phyloP scores from a whole-genome alignment of 2,797 vertebrate species.

The Sibirionetta formosa region DNA sequence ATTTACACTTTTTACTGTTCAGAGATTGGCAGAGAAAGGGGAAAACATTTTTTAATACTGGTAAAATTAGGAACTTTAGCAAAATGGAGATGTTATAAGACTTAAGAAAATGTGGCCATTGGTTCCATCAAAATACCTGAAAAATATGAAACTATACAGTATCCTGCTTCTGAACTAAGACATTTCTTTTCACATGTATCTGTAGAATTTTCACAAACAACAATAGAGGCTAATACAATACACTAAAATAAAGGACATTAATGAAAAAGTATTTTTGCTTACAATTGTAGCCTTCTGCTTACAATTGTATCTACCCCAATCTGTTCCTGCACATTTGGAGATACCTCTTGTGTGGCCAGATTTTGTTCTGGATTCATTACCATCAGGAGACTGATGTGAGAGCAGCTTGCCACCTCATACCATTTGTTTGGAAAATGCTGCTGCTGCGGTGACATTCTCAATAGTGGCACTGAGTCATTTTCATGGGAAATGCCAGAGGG shows the following conservation, averaged over 20 bases:
- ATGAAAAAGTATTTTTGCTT: neutral
- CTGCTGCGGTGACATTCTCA: fast-evolving
- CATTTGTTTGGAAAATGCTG: neutral
- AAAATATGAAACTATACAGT: neutral
- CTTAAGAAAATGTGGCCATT: neutral
- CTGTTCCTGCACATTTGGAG: neutral
- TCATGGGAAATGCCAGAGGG: neutral
- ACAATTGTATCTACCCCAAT: neutral
- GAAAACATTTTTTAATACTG: neutral
- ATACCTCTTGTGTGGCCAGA: neutral
- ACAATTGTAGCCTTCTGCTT: neutral
- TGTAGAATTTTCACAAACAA: neutral
- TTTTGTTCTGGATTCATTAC: neutral
- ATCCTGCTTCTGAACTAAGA: neutral
- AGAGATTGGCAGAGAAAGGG: neutral
- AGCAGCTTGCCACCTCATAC: neutral
- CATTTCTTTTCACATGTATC: neutral
- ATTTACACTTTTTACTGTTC: neutral
- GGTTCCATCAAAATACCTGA: neutral
- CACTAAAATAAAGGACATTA: neutral
- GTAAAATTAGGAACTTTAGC: neutral
- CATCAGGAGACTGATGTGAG: neutral
- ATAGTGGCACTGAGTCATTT: neutral
- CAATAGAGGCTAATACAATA: fast-evolving
- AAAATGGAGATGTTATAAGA: neutral